Evolutionary conservation across 2,797 vertebrate genomes (phyloP), one percentile per base, ranked within the genome.

Genomic region (Enteromius treurensis): DNA sequence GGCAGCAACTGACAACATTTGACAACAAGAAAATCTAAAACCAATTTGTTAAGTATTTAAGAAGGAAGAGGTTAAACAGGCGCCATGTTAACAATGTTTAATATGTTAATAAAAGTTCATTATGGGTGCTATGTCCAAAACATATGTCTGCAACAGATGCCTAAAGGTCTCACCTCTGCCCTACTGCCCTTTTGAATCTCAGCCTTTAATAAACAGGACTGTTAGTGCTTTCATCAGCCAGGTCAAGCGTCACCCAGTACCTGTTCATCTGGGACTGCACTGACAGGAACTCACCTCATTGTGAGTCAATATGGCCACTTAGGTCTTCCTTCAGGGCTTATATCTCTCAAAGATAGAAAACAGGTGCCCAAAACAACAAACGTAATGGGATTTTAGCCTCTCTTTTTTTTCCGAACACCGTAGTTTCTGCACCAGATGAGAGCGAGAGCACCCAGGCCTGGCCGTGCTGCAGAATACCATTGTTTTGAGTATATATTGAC

Each of bases 401-500:
- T 80, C 55, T 60, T 76, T 82, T 89, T 81, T 79, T 82, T 19
- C 0, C 3, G 45, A 55, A 47, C 34, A 51, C n/a, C 80, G 40
- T 47, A 62, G 69, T 78, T 84, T 80, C 80, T 42, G 32, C 67
- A 85, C 62, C 29, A 83, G 83, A 83, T 87, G 77, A 83, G 77
- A 69, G 14, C 42, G 78, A 65, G 8, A 37, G 78, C 78, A 70
- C 45, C 8, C 81, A 78, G 83, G 84, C 79, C 40, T 51, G 69
- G 86, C 77, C 77, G 69, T 89, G 88, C 69, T 23, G 82, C n/a
- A 4, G 88, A 87, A 87, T 90, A 88, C 87, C 88, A 88, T 88
- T 88, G 87, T 89, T 90, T 86, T 85, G 89, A 90, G 89, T 91
- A 86, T 89, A 91, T 90, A 92, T 92, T 92, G 91, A 91, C 91